Conservation (phyloP, 2,888 invertebrate genomes). For the Stenchaetothrips biformis region DNA sequence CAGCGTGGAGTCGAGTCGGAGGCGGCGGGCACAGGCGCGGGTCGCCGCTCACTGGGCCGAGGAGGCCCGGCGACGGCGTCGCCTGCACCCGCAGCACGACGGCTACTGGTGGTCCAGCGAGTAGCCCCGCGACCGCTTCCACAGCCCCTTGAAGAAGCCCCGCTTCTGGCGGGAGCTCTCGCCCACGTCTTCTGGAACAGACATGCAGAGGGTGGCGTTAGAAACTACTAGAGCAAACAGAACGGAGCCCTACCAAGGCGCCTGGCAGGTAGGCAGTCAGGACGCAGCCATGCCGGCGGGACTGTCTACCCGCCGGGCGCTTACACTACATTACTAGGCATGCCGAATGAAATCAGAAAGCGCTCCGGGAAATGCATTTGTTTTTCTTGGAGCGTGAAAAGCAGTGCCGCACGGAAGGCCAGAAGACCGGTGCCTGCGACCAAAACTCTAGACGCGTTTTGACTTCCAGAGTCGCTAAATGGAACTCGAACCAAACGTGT, state of each 20-base stretch:
- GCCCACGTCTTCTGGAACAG: constrained; percentile 42
- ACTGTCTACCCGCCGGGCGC: too few relatives aligned
- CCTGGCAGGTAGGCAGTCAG: too few relatives aligned
- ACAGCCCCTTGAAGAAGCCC: constrained; percentile 82
- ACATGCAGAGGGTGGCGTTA: constrained; percentile 36
- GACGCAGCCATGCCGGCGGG: too few relatives aligned
- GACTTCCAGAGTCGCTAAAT: too few relatives aligned
- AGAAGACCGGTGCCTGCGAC: too few relatives aligned
- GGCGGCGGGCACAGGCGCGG: neutral
- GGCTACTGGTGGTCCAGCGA: constrained; percentile 79
- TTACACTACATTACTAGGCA: too few relatives aligned
- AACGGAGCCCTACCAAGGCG: neutral
- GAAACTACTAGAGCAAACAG: neutral
- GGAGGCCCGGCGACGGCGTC: constrained; percentile 22
- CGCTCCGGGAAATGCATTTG: too few relatives aligned
- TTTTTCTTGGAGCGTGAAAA: too few relatives aligned
- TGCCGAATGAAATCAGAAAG: too few relatives aligned
- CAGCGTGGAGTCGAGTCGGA: neutral
- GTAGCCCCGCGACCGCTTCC: constrained; percentile 83
- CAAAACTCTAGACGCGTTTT: too few relatives aligned
- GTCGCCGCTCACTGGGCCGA: neutral
- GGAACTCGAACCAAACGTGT: too few relatives aligned
- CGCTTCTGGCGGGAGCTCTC: constrained; percentile 64
- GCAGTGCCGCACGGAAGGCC: too few relatives aligned
- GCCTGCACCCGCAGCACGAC: constrained; percentile 25